Percentiles rank a stretch among this genome's conserved stretches.
Conservation (phyloP, 2,797 vertebrate genomes). For the Myotis findleyi region DNA sequence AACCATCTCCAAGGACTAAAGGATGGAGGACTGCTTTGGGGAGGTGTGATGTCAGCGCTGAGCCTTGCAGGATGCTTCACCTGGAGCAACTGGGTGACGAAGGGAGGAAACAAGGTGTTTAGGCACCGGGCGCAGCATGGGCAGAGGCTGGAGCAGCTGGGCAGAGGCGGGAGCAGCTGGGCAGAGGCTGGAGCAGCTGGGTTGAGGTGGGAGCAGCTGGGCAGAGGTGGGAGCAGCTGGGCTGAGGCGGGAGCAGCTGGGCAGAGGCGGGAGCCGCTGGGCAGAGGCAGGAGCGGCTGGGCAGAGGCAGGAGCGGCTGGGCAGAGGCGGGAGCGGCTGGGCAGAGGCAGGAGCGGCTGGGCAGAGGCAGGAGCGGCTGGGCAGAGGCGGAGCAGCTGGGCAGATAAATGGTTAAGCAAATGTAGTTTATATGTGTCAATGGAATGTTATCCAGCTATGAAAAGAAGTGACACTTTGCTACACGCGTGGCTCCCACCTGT, state of each 20-base stretch:
- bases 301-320: not conserved
- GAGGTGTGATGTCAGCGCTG: accelerated
- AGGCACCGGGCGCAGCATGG: accelerated
- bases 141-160: not conserved
- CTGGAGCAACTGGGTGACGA: not conserved
- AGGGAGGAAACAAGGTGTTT: not conserved
- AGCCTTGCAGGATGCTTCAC: not conserved
- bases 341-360: not conserved
- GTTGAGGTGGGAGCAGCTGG: not conserved
- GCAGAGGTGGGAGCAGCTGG: too few relatives aligned
- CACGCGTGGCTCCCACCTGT: too few relatives aligned
- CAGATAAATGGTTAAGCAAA: constrained; percentile 5
- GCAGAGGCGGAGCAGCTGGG: not conserved
- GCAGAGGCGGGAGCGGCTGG: not conserved
- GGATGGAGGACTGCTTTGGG: not conserved
- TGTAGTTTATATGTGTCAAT: not conserved
- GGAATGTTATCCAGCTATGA: not conserved
- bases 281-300: too few relatives aligned
- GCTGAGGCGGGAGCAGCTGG: too few relatives aligned
- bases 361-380: not conserved
- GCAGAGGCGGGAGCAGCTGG: too few relatives aligned
- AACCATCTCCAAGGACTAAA: not conserved
- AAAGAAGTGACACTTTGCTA: not conserved
- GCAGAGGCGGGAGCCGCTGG: not conserved
- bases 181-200: too few relatives aligned